These are phyloP conservation scores for Proteles cristata DNA, from an alignment of 2,113 vertebrate genomes.

Conservation along the genomic window DNA sequence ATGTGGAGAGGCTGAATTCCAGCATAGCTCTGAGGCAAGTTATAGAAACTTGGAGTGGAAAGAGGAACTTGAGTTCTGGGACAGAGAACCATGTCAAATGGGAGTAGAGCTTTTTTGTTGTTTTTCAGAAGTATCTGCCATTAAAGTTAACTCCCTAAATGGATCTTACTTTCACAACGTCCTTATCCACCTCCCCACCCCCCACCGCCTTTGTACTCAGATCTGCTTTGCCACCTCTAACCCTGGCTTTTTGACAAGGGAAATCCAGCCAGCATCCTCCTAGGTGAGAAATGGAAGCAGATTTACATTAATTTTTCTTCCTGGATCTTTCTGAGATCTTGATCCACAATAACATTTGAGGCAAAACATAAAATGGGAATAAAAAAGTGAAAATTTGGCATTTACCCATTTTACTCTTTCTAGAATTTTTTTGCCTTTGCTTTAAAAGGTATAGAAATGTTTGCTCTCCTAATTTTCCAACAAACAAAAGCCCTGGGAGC, in stretches of 20 bases:
- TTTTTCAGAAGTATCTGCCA: not conserved
- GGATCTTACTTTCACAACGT: not conserved
- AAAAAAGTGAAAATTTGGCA: constrained; percentile 10
- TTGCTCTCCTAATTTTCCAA: not conserved
- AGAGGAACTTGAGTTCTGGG: not conserved
- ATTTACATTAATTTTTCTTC: constrained; percentile 31
- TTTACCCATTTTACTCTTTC: not conserved
- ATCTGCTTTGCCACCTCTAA: not conserved
- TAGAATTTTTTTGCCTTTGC: constrained; percentile 18
- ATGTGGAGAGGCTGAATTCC: not conserved
- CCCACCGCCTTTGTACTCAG: not conserved
- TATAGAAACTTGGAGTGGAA: not conserved
- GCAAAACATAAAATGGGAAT: constrained; percentile 13
- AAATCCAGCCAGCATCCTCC: not conserved
- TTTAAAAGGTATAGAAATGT: constrained; percentile 40
- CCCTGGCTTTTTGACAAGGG: not conserved
- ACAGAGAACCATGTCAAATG: not conserved
- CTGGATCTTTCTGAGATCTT: constrained; percentile 9
- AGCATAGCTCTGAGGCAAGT: not conserved
- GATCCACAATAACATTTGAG: not conserved
- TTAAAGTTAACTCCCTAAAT: not conserved
- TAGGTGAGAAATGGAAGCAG: not conserved
- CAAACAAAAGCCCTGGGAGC: not conserved
- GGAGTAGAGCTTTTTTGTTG: not conserved
- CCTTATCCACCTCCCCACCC: not conserved